Conservation (phyloP, 2,113 vertebrate genomes). For the Chaetura pelagica region DNA sequence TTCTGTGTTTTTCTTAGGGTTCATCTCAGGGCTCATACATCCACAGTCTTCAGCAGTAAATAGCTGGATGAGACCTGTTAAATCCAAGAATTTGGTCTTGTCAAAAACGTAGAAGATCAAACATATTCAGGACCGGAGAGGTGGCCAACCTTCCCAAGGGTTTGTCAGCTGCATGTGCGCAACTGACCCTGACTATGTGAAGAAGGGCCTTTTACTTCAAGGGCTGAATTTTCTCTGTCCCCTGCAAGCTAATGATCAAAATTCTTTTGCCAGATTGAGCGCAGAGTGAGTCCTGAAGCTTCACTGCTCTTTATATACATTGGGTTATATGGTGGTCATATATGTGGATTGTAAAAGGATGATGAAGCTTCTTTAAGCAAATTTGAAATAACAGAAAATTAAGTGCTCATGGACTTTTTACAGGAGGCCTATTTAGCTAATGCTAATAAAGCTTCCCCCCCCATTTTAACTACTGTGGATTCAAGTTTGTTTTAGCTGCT, state of each 20-base stretch:
- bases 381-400: neutral
- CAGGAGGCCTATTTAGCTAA: conserved; percentile 15
- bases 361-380: neutral
- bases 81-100: fast-evolving
- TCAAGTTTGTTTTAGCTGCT: conserved; percentile 18
- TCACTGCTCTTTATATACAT: neutral
- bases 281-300: neutral
- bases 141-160: neutral
- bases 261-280: neutral
- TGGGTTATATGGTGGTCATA: neutral
- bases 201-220: neutral
- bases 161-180: neutral
- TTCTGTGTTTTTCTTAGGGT: neutral
- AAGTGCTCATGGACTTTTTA: neutral
- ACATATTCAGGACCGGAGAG: neutral
- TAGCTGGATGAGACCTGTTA: neutral
- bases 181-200: neutral
- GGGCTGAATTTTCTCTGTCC: neutral
- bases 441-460: neutral
- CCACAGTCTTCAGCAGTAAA: neutral
- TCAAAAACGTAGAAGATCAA: neutral
- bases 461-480: neutral
- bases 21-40: neutral
- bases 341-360: neutral
- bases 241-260: neutral